A percentile compares a stretch with the other conserved stretches of the same genome.
phyloP scores from a whole-genome alignment of 2,113 vertebrate genomes.

The Falco punctatus region DNA sequence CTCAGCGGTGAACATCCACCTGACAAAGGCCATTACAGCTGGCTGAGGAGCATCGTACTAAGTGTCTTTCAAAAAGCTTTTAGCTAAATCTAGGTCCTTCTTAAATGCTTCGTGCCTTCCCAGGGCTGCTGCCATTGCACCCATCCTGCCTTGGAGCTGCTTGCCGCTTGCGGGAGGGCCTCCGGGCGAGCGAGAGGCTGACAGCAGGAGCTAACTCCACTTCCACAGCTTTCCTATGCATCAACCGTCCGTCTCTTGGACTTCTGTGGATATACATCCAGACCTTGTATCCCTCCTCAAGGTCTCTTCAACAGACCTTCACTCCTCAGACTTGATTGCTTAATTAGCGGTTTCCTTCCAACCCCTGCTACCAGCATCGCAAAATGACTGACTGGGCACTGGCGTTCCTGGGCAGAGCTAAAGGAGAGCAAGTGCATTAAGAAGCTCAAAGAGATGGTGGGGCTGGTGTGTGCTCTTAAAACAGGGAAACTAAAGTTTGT shows the following conservation, averaged over 20 bases:
- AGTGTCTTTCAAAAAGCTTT: background rate
- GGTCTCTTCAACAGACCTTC: background rate
- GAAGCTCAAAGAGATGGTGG: background rate
- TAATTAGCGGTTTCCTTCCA: background rate
- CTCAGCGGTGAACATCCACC: background rate
- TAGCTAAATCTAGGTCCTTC: background rate
- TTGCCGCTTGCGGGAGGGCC: background rate
- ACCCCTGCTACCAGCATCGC: background rate
- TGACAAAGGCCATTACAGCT: background rate
- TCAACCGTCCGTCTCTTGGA: background rate
- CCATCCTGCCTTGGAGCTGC: background rate
- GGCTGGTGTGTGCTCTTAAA: background rate
- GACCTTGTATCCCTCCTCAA: background rate
- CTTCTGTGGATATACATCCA: background rate
- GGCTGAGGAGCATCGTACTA: background rate
- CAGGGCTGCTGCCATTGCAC: background rate
- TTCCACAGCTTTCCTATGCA: background rate
- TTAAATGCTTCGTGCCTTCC: background rate
- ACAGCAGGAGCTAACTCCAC: background rate
- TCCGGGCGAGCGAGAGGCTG: accelerated
- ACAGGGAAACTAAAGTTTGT: background rate
- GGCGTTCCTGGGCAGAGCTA: background rate
- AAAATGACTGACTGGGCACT: background rate
- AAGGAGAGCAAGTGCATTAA: background rate
- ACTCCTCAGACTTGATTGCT: background rate